Conservation (phyloP, 2,888 invertebrate genomes). For the Pammene fasciana region DNA sequence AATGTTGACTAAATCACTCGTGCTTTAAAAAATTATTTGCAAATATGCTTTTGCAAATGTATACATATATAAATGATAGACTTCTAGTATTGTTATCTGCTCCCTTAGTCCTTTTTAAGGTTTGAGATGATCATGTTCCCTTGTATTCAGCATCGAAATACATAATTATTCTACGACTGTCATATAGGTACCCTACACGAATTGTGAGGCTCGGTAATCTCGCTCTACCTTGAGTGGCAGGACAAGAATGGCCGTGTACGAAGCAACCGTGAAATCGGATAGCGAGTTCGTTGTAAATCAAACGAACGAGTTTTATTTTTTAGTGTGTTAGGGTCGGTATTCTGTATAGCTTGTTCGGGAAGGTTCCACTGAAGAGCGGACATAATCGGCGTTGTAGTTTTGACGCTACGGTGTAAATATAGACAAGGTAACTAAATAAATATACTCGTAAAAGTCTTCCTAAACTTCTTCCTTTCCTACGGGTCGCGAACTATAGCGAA, state of each 20-base stretch:
- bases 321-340: conserved; percentile 2
- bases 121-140: not conserved
- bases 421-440: no score
- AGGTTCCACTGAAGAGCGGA: not conserved
- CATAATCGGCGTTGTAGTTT: no score
- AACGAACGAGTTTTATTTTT: conserved; percentile 32
- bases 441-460: no score
- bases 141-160: no score
- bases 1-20: no score
- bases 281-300: conserved; percentile 39
- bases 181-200: no score
- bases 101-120: no score
- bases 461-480: no score
- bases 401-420: no score
- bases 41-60: not conserved
- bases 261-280: conserved; percentile 40
- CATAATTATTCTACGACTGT: no score
- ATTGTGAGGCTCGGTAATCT: conserved; percentile 1
- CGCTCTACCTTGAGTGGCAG: conserved; percentile 6
- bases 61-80: not conserved
- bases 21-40: not conserved
- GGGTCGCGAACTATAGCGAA: no score
- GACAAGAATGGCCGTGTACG: conserved; percentile 22
- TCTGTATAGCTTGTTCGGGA: not conserved
- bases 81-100: no score